phyloP scores from a whole-genome alignment of 2,888 invertebrate species.

The Perdita meconis region DNA sequence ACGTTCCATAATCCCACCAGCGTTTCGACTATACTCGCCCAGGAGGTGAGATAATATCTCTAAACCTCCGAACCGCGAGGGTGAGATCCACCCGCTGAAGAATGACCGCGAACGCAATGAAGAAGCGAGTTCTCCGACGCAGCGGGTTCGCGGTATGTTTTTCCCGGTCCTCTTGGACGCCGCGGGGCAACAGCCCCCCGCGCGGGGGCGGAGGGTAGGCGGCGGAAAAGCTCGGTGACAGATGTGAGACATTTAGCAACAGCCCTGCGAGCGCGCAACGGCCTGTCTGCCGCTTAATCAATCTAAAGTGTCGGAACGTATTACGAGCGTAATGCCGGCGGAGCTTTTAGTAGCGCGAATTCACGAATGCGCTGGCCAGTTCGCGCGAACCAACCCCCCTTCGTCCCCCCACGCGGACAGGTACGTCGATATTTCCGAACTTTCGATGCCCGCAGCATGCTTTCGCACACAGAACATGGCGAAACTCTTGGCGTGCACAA shows the following conservation, averaged over 20 bases:
- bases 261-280: conserved; percentile 69
- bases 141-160: conserved; percentile 43
- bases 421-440: conserved; percentile 28
- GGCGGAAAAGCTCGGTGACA: conserved; percentile 79
- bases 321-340: conserved; percentile 48
- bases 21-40: neutral
- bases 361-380: conserved; percentile 37
- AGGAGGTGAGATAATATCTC: conserved; percentile 52
- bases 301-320: conserved; percentile 76
- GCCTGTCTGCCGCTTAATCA: conserved; percentile 80
- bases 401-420: neutral
- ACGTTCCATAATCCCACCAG: too few relatives aligned
- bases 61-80: conserved; percentile 39
- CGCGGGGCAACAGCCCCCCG: neutral
- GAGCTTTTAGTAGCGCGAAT: conserved; percentile 56
- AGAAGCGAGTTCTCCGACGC: conserved; percentile 17
- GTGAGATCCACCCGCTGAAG: conserved; percentile 49
- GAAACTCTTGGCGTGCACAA: conserved; percentile 8
- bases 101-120: conserved; percentile 57
- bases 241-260: conserved; percentile 80
- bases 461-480: neutral
- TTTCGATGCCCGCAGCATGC: conserved; percentile 3
- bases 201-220: conserved; percentile 35
- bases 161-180: conserved; percentile 16
- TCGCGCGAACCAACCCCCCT: too few relatives aligned